phyloP scores from a whole-genome alignment of 2,113 vertebrate genomes.

The Rhea americana region DNA sequence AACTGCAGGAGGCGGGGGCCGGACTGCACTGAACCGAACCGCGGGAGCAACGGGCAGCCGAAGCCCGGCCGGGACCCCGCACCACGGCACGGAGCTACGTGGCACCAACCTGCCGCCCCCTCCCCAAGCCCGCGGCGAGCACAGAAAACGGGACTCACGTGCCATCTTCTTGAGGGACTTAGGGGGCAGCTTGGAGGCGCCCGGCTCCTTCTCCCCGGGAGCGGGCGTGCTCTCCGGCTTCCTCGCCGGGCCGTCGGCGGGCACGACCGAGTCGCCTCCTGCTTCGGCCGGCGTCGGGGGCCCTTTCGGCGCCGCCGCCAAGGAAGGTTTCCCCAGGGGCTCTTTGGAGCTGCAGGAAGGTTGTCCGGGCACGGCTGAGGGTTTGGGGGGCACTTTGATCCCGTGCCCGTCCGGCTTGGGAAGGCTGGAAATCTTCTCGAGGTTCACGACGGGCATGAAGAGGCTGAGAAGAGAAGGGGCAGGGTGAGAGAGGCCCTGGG shows the following conservation, averaged over 20 bases:
- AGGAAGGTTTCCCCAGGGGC: conserved; percentile 57
- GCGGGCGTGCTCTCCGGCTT: conserved; percentile 72
- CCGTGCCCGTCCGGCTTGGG: conserved; percentile 80
- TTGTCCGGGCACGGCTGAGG: conserved; percentile 71
- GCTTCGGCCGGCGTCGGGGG: conserved; percentile 27
- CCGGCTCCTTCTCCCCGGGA: conserved; percentile 55
- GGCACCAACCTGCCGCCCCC: not conserved
- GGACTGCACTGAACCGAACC: not conserved
- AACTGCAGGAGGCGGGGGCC: not conserved
- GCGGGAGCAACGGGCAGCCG: not conserved
- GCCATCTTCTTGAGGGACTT: conserved; percentile 88
- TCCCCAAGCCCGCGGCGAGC: not conserved
- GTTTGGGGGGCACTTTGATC: conserved; percentile 81
- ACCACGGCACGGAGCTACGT: not conserved
- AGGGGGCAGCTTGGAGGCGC: conserved; percentile 69
- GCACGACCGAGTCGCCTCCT: conserved; percentile 59
- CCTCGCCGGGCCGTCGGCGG: conserved; percentile 66
- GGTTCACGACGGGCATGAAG: conserved; percentile 82
- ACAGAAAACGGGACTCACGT: conserved; percentile 80
- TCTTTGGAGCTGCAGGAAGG: conserved; percentile 77
- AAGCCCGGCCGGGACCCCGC: not conserved
- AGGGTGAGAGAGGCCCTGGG: not conserved
- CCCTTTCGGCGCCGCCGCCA: conserved; percentile 60
- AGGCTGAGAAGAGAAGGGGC: conserved; percentile 73
- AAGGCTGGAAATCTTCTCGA: conserved; percentile 85